Evolutionary conservation across 2,888 invertebrate species (phyloP), one percentile per base, ranked within the genome.

Genomic region (Balanococcus diminutus): DNA sequence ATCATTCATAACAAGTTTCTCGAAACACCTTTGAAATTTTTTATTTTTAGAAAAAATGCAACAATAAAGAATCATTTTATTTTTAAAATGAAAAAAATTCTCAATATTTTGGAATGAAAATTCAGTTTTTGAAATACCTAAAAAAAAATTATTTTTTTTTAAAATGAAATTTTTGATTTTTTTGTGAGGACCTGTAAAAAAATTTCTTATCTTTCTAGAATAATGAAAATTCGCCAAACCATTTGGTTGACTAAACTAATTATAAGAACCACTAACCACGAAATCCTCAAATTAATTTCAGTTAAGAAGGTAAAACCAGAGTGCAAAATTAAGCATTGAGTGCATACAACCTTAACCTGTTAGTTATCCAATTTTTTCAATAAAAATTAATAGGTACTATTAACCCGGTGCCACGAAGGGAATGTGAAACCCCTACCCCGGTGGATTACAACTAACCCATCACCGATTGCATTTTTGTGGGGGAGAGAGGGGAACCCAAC

Each of bases 371-470:
- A 11, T 39, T 39, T 8, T 39, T 39, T 11, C 39, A 39, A 39
- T 39, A 8, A 39, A 39, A 39, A n/a, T n/a, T n/a, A n/a, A n/a
- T n/a, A n/a, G n/a, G n/a, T n/a, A n/a, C n/a, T n/a, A n/a, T 22
- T 14, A 19, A 22, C 25, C 25, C 61, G 0, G 25, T 25, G 2
- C 4, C 61, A 0, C 61, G 3, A 11, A 39, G 11, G n/a, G 16
- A n/a, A n/a, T n/a, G n/a, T n/a, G 46, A n/a, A 46, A n/a, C n/a
- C 46, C 61, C 25, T 61, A 61, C 61, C 25, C 9, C 9, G n/a
- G 25, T 46, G 46, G 46, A 46, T 46, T n/a, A 2, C 46, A n/a
- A 46, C 6, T 82, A 82, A 82, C 32, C 82, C 82, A 82, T 75
- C 84, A 84, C 84, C 84, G 28, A 16, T 6, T n/a, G 46, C 2